phyloP scores from a whole-genome alignment of 1,140 invertebrate genomes.

The Atta texana region DNA sequence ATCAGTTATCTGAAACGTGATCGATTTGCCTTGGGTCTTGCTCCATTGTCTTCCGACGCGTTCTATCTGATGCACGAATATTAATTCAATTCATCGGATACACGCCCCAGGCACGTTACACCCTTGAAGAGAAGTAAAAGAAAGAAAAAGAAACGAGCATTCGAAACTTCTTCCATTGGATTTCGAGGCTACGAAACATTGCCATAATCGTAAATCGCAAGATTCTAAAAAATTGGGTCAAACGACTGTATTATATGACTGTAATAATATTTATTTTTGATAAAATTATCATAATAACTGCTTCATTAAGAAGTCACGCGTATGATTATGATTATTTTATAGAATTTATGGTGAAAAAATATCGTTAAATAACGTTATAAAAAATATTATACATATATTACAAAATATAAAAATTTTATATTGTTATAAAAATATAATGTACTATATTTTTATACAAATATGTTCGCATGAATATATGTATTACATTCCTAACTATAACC shows the following conservation, averaged over 20 bases:
- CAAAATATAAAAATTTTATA: background rate
- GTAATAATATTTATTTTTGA: background rate
- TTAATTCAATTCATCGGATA: conserved; percentile 65
- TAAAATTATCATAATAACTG: background rate
- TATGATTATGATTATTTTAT: background rate
- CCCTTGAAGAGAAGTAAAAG: background rate
- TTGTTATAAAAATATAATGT: background rate
- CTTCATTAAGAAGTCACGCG: background rate
- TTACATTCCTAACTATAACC: background rate
- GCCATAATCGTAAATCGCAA: conserved; percentile 10
- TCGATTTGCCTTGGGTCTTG: conserved; percentile 59
- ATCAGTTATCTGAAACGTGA: conserved; percentile 54
- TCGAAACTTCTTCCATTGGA: background rate
- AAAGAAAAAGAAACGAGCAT: conserved; percentile 14
- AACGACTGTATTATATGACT: conserved; percentile 3
- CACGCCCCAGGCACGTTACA: conserved; percentile 33
- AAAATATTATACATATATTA: background rate
- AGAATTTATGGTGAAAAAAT: background rate
- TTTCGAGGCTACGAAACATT: conserved; percentile 1
- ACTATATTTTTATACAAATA: background rate
- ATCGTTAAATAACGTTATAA: background rate
- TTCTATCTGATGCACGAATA: conserved; percentile 63
- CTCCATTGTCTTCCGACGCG: conserved; percentile 49
- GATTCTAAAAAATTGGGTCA: background rate
- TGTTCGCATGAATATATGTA: background rate